These are phyloP conservation scores for Cheilosia vulpina DNA, from an alignment of 2,888 invertebrate genomes.

Conservation along the genomic window DNA sequence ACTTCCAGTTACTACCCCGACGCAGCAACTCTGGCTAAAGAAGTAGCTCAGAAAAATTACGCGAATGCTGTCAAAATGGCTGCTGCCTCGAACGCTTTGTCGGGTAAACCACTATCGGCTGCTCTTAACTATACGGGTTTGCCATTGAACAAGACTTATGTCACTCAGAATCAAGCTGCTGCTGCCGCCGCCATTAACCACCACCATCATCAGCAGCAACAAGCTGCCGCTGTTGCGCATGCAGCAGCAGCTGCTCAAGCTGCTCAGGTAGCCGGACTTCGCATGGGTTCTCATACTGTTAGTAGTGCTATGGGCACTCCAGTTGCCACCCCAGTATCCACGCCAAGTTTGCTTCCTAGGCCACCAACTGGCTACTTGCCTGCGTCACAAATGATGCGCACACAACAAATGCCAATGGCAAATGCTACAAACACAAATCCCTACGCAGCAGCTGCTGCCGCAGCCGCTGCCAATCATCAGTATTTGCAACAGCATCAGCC, in stretches of 20 bases:
- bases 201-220: constrained; percentile 75
- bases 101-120: constrained; percentile 85
- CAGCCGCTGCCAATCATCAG: constrained; percentile 77
- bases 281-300: constrained; percentile 56
- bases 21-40: constrained; percentile 89
- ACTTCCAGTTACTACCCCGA: constrained; percentile 84
- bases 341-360: constrained; percentile 72
- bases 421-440: constrained; percentile 77
- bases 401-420: constrained; percentile 74
- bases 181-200: constrained; percentile 76
- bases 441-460: constrained; percentile 74
- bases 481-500: constrained; percentile 78
- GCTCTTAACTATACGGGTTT: constrained; percentile 88
- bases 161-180: constrained; percentile 73
- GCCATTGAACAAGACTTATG: constrained; percentile 86
- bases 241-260: constrained; percentile 77
- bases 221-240: constrained; percentile 76
- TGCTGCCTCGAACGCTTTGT: constrained; percentile 81
- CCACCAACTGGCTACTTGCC: constrained; percentile 77
- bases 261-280: constrained; percentile 66
- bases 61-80: constrained; percentile 89
- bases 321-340: constrained; percentile 71
- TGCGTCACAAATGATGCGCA: constrained; percentile 74
- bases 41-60: constrained; percentile 93
- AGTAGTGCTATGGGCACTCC: constrained; percentile 76